Conservation (phyloP, 2,113 vertebrate species). For the Nyctereutes procyonoides region DNA sequence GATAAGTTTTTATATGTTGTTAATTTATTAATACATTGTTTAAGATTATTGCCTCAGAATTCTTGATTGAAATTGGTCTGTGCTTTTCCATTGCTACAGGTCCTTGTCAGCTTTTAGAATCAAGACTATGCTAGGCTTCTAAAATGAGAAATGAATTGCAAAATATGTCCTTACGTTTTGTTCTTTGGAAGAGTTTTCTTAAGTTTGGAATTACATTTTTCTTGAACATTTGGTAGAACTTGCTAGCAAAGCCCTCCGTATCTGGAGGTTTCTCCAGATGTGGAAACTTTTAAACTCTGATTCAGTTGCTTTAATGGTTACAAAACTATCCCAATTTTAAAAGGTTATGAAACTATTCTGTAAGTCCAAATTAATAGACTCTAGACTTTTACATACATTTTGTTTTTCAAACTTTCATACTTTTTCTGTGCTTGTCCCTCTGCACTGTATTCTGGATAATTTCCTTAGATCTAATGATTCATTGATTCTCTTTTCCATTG, state of each 20-base stretch:
- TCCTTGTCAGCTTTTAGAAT: slow-evolving; percentile 23
- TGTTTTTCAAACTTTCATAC: not conserved
- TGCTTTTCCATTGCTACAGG: not conserved
- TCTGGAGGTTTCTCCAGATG: slow-evolving; percentile 11
- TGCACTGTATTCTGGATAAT: not conserved
- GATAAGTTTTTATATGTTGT: not conserved
- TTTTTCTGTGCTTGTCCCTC: not conserved
- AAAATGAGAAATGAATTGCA: not conserved
- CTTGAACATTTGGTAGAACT: slow-evolving; percentile 34
- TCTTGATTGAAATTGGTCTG: not conserved
- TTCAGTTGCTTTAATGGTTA: not conserved
- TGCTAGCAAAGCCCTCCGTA: not conserved
- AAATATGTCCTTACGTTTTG: not conserved
- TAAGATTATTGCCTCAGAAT: not conserved
- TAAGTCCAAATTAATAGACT: not conserved
- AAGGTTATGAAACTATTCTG: not conserved
- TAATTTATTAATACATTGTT: not conserved
- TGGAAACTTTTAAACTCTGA: not conserved
- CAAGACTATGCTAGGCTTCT: not conserved
- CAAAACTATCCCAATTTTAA: slow-evolving; percentile 2
- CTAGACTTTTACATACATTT: not conserved
- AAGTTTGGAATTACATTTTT: slow-evolving; percentile 33
- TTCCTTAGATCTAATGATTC: slow-evolving; percentile 8
- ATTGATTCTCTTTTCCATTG: not conserved
- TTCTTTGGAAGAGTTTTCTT: not conserved